Conservation (phyloP, 1,140 invertebrate genomes). For the Myzus persicae region DNA sequence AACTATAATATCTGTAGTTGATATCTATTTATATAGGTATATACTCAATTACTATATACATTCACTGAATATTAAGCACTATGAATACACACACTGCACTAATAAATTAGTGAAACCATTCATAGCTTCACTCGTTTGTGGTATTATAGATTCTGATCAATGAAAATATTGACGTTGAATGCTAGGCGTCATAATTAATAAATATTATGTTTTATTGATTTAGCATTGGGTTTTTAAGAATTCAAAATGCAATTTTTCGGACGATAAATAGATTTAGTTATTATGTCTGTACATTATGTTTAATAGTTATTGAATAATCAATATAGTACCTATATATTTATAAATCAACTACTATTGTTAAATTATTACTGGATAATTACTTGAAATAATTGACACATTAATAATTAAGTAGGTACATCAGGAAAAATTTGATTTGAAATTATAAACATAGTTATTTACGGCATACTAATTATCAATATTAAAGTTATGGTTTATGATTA, state of each 20-base stretch:
- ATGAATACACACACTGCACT: neutral
- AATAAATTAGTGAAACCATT: neutral
- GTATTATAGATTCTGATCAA: neutral
- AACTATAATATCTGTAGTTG: neutral
- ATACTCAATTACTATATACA: neutral
- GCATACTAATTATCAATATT: too few species aligned
- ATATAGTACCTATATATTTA: too few species aligned
- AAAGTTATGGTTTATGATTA: neutral
- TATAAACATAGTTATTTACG: neutral
- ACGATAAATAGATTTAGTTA: neutral
- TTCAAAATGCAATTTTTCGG: neutral
- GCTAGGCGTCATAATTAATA: neutral
- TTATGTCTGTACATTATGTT: neutral
- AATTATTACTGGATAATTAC: neutral
- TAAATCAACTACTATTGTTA: too few species aligned
- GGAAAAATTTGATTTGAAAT: neutral
- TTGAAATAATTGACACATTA: neutral
- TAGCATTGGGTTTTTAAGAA: neutral
- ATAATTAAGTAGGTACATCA: too few species aligned
- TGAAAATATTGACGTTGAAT: neutral
- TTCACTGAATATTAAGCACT: neutral
- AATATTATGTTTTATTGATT: too few species aligned
- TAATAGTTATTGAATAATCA: too few species aligned
- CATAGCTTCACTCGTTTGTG: neutral
- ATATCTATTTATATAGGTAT: neutral